phyloP scores from a whole-genome alignment of 2,113 vertebrate genomes.

The Chionomys nivalis region DNA sequence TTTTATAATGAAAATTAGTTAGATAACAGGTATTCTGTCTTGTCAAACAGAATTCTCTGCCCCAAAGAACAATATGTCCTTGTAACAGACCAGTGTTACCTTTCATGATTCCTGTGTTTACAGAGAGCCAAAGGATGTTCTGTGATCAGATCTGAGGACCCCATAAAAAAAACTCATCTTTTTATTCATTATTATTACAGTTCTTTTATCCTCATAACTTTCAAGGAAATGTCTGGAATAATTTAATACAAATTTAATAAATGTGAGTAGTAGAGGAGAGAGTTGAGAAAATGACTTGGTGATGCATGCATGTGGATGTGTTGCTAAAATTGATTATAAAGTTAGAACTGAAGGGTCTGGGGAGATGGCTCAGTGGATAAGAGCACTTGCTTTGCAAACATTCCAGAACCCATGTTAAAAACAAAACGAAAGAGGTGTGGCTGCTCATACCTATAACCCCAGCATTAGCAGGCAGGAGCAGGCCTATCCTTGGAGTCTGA shows the following conservation, averaged over 20 bases:
- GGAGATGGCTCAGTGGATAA: background rate
- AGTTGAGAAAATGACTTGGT: background rate
- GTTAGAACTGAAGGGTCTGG: no score
- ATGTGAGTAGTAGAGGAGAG: background rate
- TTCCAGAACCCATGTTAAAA: background rate
- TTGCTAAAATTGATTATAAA: background rate
- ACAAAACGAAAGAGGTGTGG: background rate
- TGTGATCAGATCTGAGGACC: background rate
- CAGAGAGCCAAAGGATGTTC: background rate
- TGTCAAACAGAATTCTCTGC: conserved; percentile 8
- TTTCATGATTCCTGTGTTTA: background rate
- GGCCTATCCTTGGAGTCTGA: no score
- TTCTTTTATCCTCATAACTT: background rate
- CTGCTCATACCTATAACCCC: background rate
- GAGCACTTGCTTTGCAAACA: background rate
- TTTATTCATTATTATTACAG: background rate
- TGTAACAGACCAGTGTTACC: background rate
- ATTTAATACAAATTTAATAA: conserved; percentile 30
- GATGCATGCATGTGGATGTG: background rate
- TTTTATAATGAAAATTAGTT: conserved; percentile 50
- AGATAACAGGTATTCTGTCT: background rate
- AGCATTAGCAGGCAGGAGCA: background rate
- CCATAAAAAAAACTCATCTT: background rate
- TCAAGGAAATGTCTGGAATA: background rate
- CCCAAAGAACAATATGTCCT: conserved; percentile 32